Percentiles rank a stretch among this genome's conserved stretches.
phyloP scores from a whole-genome alignment of 2,797 vertebrate genomes.

The Anas bahamensis region DNA sequence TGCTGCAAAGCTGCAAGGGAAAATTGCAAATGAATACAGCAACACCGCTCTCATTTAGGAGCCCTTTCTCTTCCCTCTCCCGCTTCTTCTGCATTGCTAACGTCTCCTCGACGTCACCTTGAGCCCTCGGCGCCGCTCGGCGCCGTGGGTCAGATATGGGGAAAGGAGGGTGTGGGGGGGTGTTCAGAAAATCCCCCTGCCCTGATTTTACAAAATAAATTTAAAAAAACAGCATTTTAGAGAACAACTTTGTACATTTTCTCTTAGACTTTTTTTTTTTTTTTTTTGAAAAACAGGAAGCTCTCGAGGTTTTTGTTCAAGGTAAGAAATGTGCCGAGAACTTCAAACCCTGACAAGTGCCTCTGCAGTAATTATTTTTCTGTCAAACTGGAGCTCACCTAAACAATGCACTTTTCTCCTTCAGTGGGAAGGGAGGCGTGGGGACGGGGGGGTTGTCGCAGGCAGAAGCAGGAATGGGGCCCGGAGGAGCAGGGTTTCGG shows the following conservation, averaged over 20 bases:
- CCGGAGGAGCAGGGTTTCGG: not conserved
- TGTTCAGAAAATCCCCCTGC: not conserved
- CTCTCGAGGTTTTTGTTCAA: not conserved
- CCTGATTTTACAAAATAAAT: not conserved
- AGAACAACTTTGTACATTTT: not conserved
- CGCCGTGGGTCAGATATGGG: not conserved
- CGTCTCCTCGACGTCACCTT: constrained; percentile 15
- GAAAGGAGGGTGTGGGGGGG: not conserved
- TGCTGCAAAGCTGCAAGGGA: not conserved
- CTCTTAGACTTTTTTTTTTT: too few relatives aligned
- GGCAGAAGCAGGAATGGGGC: not conserved
- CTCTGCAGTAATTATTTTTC: not conserved
- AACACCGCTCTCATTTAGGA: not conserved
- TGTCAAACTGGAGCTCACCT: not conserved
- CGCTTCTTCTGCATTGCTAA: not conserved
- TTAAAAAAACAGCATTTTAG: not conserved
- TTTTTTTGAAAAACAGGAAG: not conserved
- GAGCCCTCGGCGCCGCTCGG: not conserved
- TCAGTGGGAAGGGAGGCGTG: not conserved
- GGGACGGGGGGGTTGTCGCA: not conserved
- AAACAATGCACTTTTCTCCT: not conserved
- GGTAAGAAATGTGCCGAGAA: not conserved
- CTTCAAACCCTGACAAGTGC: not conserved
- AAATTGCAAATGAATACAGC: not conserved
- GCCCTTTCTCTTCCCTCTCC: not conserved